Percentiles rank a stretch among this genome's conserved stretches.
These are phyloP conservation scores for Therioaphis trifolii DNA, from an alignment of 2,888 invertebrate genomes.

Conservation along the genomic window DNA sequence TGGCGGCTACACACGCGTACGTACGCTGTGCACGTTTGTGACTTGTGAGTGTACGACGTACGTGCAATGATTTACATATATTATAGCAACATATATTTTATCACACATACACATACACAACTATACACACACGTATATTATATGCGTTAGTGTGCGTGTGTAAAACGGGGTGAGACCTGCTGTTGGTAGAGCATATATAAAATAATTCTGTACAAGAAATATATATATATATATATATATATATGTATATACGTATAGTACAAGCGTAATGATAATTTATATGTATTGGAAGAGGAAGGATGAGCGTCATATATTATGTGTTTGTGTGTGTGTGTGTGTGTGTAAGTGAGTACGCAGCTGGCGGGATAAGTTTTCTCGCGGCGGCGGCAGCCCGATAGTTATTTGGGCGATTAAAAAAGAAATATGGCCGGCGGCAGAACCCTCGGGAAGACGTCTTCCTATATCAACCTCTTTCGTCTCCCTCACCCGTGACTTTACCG, in stretches of 20 bases:
- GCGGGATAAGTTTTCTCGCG: constrained; percentile 53
- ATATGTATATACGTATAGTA: not conserved
- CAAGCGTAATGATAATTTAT: not conserved
- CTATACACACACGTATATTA: not conserved
- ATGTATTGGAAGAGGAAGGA: not conserved
- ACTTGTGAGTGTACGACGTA: no score
- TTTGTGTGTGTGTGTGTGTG: no score
- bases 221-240: not conserved
- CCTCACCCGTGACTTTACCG: not conserved
- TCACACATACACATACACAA: no score
- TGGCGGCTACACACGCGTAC: no score
- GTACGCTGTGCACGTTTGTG: no score
- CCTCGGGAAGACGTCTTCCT: constrained; percentile 58
- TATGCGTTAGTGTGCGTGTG: no score
- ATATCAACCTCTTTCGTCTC: constrained; percentile 9
- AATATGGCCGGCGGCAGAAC: constrained; percentile 47
- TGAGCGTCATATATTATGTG: no score
- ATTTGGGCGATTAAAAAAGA: constrained; percentile 57
- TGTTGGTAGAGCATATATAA: not conserved
- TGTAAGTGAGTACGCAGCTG: constrained; percentile 22
- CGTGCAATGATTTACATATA: no score
- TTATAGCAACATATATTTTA: no score
- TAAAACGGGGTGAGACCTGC: not conserved
- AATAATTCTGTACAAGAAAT: not conserved
- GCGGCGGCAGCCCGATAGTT: constrained; percentile 21